Evolutionary conservation across 2,888 invertebrate genomes (phyloP).

Genomic region (Rutpela maculata): DNA sequence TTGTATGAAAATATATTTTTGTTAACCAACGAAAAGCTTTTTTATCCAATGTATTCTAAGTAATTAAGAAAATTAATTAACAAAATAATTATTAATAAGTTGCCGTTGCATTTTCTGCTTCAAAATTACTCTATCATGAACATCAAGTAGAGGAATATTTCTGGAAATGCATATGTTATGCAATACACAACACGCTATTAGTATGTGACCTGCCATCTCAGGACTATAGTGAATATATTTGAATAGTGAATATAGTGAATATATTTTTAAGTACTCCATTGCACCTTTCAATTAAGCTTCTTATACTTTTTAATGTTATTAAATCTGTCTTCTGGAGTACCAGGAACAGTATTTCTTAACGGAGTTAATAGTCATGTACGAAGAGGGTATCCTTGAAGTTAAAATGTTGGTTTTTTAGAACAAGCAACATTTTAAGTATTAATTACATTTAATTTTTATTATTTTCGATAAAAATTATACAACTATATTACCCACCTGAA

Average conservation of each 20-base stretch:
- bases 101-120: neutral
- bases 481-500: constrained; percentile 13
- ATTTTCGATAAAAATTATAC: neutral
- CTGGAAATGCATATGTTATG: constrained; percentile 26
- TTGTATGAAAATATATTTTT: no score
- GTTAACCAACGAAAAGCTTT: no score
- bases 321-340: constrained; percentile 18
- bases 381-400: constrained; percentile 42
- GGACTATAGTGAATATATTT: constrained; percentile 12
- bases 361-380: constrained; percentile 46
- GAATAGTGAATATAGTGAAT: no score
- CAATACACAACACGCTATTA: constrained; percentile 18
- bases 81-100: constrained; percentile 21
- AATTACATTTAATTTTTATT: constrained; percentile 8
- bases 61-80: no score
- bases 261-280: constrained; percentile 20
- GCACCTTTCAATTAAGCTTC: constrained; percentile 10
- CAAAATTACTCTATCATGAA: neutral
- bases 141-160: neutral
- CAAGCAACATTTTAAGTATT: neutral
- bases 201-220: neutral
- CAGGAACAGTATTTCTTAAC: constrained; percentile 16
- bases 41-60: neutral
- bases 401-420: neutral
- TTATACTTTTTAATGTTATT: constrained; percentile 12